Conservation (phyloP, 2,888 invertebrate species). For the Zaprionus bogoriensis region DNA sequence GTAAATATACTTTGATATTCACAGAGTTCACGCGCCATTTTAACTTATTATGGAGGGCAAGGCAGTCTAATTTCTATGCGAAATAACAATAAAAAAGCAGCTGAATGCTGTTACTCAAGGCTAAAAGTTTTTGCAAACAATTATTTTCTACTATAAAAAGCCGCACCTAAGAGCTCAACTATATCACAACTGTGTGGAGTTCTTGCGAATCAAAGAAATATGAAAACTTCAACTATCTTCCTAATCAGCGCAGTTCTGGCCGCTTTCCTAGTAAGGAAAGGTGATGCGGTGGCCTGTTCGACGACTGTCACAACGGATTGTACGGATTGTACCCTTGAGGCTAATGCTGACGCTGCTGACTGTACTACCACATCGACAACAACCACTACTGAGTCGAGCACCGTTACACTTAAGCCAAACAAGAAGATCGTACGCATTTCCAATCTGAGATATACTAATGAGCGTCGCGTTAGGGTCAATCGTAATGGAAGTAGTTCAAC, state of each 20-base stretch:
- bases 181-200: too few species aligned
- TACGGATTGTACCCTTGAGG: conserved; percentile 20
- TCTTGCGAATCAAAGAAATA: conserved; percentile 2
- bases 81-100: too few species aligned
- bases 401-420: background rate
- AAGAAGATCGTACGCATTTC: background rate
- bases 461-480: conserved; percentile 17
- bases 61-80: too few species aligned
- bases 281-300: conserved; percentile 29
- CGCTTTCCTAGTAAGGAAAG: conserved; percentile 9
- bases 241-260: conserved; percentile 21
- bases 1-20: too few species aligned
- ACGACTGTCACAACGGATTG: conserved; percentile 16
- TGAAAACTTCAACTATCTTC: conserved; percentile 23
- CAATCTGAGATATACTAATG: conserved; percentile 13
- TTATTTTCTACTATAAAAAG: too few species aligned
- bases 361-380: conserved; percentile 30
- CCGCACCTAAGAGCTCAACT: too few species aligned
- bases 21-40: too few species aligned
- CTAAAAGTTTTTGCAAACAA: too few species aligned
- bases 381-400: conserved; percentile 7
- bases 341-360: conserved; percentile 2
- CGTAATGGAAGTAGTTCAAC: too few species aligned
- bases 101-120: too few species aligned
- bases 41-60: too few species aligned